phyloP scores from a whole-genome alignment of 2,113 vertebrate genomes.

The Penelope pileata region DNA sequence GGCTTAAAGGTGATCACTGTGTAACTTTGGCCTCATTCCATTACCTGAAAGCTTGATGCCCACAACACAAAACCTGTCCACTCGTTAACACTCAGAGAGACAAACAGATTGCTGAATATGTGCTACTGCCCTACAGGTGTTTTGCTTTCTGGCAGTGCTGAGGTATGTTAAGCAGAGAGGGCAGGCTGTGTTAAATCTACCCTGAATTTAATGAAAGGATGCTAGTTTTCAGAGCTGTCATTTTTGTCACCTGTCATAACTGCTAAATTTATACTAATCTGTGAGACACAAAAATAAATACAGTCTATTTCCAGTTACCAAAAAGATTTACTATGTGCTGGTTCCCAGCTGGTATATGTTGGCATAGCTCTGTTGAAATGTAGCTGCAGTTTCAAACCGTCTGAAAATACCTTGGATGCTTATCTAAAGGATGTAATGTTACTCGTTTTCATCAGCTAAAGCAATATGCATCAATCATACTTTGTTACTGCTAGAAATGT shows the following conservation, averaged over 20 bases:
- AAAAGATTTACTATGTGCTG: background rate
- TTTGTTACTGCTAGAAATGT: conserved; percentile 42
- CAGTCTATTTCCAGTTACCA: conserved; percentile 16
- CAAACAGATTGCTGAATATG: background rate
- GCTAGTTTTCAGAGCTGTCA: background rate
- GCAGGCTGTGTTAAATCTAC: background rate
- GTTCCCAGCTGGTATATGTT: conserved; percentile 26
- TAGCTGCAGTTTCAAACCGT: conserved; percentile 21
- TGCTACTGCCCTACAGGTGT: background rate
- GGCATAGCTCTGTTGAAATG: conserved; percentile 18
- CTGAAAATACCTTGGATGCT: conserved; percentile 41
- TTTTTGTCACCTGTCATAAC: background rate
- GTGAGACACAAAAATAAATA: conserved; percentile 1
- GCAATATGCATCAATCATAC: conserved; percentile 40
- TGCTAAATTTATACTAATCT: background rate
- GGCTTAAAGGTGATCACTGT: background rate
- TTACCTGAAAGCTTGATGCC: background rate
- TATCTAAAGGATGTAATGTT: conserved; percentile 5
- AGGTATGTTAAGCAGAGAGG: background rate
- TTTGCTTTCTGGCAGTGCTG: background rate
- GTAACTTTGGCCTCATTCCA: background rate
- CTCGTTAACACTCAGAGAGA: background rate
- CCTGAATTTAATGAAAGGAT: background rate
- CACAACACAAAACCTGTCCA: background rate
- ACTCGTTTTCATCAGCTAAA: conserved; percentile 20